Evolutionary conservation across 2,888 invertebrate species (phyloP).

Genomic region (Idaea biselata): DNA sequence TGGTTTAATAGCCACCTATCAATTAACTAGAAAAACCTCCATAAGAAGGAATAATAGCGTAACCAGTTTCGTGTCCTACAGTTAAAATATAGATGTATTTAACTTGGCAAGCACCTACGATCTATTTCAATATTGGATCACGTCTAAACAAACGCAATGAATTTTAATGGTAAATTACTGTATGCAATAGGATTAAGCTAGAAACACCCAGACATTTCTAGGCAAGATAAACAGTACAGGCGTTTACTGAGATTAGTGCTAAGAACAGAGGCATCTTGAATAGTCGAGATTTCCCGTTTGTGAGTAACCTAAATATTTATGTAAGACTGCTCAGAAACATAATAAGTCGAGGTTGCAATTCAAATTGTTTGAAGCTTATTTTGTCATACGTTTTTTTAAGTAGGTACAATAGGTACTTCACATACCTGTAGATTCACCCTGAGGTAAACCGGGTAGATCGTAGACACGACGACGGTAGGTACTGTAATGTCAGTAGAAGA

Average conservation of each 20-base stretch:
- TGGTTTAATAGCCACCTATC: too few species aligned
- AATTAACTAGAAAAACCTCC: too few species aligned
- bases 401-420: too few species aligned
- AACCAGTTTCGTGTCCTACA: background rate
- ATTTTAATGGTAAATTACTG: conserved; percentile 62
- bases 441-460: too few species aligned
- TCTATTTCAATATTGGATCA: conserved; percentile 22
- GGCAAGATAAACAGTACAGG: conserved; percentile 72
- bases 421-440: too few species aligned
- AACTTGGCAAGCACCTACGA: background rate
- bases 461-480: too few species aligned
- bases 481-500: too few species aligned
- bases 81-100: background rate
- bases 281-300: conserved; percentile 58
- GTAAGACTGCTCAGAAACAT: conserved; percentile 24
- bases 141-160: conserved; percentile 42
- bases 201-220: conserved; percentile 57
- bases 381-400: too few species aligned
- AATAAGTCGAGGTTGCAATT: conserved; percentile 14
- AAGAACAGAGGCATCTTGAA: conserved; percentile 58
- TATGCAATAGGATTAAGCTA: conserved; percentile 63
- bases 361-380: conserved; percentile 7
- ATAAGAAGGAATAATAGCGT: too few species aligned
- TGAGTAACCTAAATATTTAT: conserved; percentile 54
- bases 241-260: conserved; percentile 68